Evolutionary conservation across 2,888 invertebrate genomes (phyloP), one percentile per base, ranked within the genome.

Genomic region (Scotopteryx bipunctaria): DNA sequence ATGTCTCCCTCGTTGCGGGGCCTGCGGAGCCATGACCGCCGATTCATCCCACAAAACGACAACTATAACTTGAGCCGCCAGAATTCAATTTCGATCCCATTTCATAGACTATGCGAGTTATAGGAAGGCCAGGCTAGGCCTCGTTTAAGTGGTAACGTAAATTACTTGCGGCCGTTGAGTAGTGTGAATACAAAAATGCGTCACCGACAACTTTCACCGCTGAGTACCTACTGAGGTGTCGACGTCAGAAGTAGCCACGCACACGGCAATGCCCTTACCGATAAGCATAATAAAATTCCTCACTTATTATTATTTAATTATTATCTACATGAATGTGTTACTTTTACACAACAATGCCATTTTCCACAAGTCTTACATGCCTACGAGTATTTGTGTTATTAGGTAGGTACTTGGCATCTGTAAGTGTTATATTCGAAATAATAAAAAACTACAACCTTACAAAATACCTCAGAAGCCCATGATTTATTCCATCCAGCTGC

Each of bases 191-290:
- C 82, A 81, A 78, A 78, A 80, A 81, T 83, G 81, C 88, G 86
- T 88, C 87, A 85, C 79, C 65, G 72, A 70, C 81, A 87, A 88
- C 89, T 89, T 89, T 89, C 89, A 83, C 89, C 87, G 62, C 68
- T 2, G 64, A 48, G 64, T 64, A 68, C 67, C 63, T 59, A 66
- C 27, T 14, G 38, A 29, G 31, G 44, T 33, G 37, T 40, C 44
- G 27, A 45, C 58, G 60, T 55, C 56, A 53, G 41, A 46, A 40
- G 49, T 46, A 47, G 45, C 44, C 19, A 33, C 16, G 58, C 51
- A 49, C 54, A 57, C 41, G 45, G 42, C 48, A 57, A 41, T 56
- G 50, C 45, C 55, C 49, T 49, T 55, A 32, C 29, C 49, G 16
- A 54, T 61, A 49, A 55, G 19, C 46, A 44, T 50, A 19, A 52